Evolutionary conservation across 2,797 vertebrate species (phyloP).

Genomic region (Rhinoraja longicauda): DNA sequence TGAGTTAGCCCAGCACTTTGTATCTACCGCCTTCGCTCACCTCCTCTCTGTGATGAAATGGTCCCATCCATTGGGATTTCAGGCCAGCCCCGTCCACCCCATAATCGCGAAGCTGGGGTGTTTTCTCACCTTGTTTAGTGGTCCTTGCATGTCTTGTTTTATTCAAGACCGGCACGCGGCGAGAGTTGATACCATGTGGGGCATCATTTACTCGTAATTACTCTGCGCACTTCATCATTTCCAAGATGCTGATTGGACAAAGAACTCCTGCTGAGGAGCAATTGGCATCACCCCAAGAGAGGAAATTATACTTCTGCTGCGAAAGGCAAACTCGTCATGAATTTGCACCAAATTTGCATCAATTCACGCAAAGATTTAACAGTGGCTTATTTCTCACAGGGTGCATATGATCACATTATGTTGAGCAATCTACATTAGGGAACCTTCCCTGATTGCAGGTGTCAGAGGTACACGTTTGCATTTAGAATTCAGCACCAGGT

Average conservation of each 20-base stretch:
- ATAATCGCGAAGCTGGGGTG: background rate
- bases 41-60: background rate
- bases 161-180: background rate
- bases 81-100: background rate
- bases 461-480: background rate
- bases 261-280: slow-evolving; percentile 13
- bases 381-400: background rate
- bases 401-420: background rate
- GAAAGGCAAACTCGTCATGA: background rate
- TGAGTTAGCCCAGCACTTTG: no score
- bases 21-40: background rate
- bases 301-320: background rate
- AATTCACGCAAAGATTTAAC: background rate
- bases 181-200: background rate
- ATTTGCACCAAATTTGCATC: slow-evolving; percentile 26
- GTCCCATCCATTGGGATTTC: background rate
- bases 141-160: background rate
- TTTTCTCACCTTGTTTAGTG: background rate
- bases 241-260: slow-evolving; percentile 23
- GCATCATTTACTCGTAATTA: slow-evolving; percentile 10
- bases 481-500: background rate
- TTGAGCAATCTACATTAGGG: background rate
- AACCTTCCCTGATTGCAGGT: background rate
- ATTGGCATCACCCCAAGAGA: background rate
- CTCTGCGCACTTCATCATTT: slow-evolving; percentile 1